Conservation (phyloP, 2,797 vertebrate species). For the Acridotheres tristis region DNA sequence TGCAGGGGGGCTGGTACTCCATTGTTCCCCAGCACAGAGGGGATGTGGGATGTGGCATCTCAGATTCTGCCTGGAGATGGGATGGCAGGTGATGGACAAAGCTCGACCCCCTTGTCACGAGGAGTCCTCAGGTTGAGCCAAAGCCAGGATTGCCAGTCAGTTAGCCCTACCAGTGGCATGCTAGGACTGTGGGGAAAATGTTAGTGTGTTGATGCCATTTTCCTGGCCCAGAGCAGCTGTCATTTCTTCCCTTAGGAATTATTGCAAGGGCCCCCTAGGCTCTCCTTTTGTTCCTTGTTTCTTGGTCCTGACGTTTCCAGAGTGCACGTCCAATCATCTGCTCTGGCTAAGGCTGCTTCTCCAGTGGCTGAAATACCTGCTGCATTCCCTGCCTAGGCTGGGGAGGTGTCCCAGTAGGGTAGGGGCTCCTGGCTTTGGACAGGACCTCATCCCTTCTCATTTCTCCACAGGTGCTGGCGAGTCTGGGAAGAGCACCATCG, state of each 20-base stretch:
- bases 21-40: accelerated
- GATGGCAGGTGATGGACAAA: background rate
- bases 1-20: background rate
- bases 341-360: background rate
- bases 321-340: background rate
- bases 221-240: background rate
- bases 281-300: background rate
- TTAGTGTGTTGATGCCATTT: background rate
- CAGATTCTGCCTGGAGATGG: background rate
- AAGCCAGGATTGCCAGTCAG: background rate
- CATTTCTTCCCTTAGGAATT: background rate
- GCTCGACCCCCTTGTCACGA: accelerated
- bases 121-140: background rate
- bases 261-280: accelerated
- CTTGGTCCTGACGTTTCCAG: background rate
- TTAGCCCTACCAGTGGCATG: too few relatives aligned
- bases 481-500: conserved; percentile 82
- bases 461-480: conserved; percentile 75
- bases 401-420: background rate
- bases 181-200: background rate
- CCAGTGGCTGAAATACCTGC: background rate
- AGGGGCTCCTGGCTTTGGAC: background rate
- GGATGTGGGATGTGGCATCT: accelerated
- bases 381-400: background rate
- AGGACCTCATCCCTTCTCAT: background rate